Evolutionary conservation across 2,888 invertebrate genomes (phyloP).

Genomic region (Yponomeuta sedellus): DNA sequence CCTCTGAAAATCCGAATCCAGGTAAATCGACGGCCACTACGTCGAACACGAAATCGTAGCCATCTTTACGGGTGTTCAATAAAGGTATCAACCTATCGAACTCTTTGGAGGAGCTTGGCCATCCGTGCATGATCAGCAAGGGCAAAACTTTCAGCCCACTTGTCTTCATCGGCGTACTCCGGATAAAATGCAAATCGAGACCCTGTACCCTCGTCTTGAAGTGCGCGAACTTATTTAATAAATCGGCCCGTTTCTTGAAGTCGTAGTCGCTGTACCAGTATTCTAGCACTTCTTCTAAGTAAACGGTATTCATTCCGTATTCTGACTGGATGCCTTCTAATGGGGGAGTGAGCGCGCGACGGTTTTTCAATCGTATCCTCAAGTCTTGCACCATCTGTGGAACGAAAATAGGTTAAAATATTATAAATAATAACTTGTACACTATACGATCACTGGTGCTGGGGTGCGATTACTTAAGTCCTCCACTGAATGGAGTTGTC

Average conservation of each 20-base stretch:
- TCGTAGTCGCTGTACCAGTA: constrained; percentile 89
- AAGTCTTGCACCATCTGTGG: constrained; percentile 75
- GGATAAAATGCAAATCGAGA: constrained; percentile 85
- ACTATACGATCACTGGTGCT: too few relatives aligned
- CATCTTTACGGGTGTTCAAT: constrained; percentile 72
- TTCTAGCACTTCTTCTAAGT: constrained; percentile 79
- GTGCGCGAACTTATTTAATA: constrained; percentile 84
- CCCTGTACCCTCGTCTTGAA: constrained; percentile 86
- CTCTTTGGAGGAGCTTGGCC: constrained; percentile 92
- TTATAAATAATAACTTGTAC: too few relatives aligned
- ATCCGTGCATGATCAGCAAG: constrained; percentile 86
- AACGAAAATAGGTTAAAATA: constrained; percentile 23
- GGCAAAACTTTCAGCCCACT: constrained; percentile 66
- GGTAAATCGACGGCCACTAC: constrained; percentile 81
- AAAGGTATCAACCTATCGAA: constrained; percentile 85
- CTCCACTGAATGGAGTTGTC: too few relatives aligned
- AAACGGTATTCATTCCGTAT: constrained; percentile 88
- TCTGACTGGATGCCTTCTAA: constrained; percentile 83
- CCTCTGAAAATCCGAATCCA: constrained; percentile 83
- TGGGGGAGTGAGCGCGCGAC: constrained; percentile 72
- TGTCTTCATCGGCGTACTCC: constrained; percentile 73
- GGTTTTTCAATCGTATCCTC: constrained; percentile 71
- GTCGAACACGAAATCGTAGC: constrained; percentile 80
- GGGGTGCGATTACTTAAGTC: too few relatives aligned
- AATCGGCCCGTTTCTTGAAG: constrained; percentile 76